Percentiles rank a stretch among this genome's conserved stretches.
phyloP scores from a whole-genome alignment of 2,113 vertebrate genomes.

The Elgaria multicarinata region DNA sequence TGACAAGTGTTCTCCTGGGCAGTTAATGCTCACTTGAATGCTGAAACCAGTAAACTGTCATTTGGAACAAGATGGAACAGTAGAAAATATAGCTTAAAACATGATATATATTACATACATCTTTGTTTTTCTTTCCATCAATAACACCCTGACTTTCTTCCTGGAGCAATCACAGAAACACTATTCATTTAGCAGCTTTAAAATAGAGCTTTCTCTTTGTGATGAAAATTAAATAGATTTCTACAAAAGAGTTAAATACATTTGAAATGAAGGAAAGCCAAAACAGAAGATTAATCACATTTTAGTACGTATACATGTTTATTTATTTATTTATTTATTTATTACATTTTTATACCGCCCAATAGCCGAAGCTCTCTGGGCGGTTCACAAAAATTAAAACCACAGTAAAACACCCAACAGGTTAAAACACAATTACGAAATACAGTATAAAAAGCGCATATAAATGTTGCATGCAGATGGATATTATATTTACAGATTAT shows the following conservation, averaged over 20 bases:
- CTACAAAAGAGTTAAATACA: not conserved
- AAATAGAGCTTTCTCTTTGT: slow-evolving; percentile 9
- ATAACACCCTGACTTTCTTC: not conserved
- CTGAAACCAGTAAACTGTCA: not conserved
- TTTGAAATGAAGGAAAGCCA: not conserved
- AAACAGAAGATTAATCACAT: slow-evolving; percentile 29
- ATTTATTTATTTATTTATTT: too few relatives aligned
- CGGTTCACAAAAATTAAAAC: too few relatives aligned
- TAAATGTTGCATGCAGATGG: not conserved
- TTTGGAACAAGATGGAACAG: not conserved
- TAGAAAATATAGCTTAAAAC: slow-evolving; percentile 22
- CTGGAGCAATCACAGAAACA: not conserved
- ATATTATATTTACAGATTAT: not conserved
- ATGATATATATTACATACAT: slow-evolving; percentile 15
- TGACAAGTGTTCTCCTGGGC: slow-evolving; percentile 21
- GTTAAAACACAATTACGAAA: too few relatives aligned
- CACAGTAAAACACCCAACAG: too few relatives aligned
- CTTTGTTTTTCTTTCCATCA: slow-evolving; percentile 39
- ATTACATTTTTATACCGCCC: too few relatives aligned
- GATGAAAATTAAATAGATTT: slow-evolving; percentile 4
- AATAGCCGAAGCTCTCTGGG: too few relatives aligned
- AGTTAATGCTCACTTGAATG: slow-evolving; percentile 1
- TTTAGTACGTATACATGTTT: not conserved
- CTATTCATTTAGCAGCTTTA: slow-evolving; percentile 18
- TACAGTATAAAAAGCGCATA: too few relatives aligned